A percentile compares a stretch with the other conserved stretches of the same genome.
phyloP scores from a whole-genome alignment of 2,888 invertebrate species.

The Drosophila yooni region DNA sequence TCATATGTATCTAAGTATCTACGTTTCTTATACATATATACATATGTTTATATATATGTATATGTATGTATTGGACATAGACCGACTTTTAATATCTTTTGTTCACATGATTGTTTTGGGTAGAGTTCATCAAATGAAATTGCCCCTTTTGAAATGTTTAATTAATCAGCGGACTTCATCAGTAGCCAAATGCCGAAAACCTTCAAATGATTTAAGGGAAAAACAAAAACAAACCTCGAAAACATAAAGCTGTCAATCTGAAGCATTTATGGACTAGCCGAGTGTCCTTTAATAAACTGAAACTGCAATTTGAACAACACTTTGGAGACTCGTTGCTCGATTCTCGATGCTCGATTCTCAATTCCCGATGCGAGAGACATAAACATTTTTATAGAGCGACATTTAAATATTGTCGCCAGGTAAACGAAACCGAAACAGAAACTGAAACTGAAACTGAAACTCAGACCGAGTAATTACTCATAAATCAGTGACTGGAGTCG shows the following conservation, averaged over 20 bases:
- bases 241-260: conserved; percentile 66
- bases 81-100: background rate
- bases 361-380: conserved; percentile 28
- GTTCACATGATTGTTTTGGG: conserved; percentile 7
- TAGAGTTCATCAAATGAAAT: conserved; percentile 18
- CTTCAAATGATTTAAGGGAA: conserved; percentile 18
- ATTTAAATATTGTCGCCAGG: conserved; percentile 66
- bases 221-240: background rate
- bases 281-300: conserved; percentile 72
- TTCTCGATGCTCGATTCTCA: background rate
- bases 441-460: conserved; percentile 1
- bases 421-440: conserved; percentile 17
- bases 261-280: conserved; percentile 57
- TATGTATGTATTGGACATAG: background rate
- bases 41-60: background rate
- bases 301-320: conserved; percentile 33
- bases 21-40: background rate
- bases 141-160: conserved; percentile 3
- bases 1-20: background rate
- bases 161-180: conserved; percentile 39
- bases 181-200: conserved; percentile 22
- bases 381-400: conserved; percentile 66
- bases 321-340: background rate
- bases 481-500: conserved; percentile 58
- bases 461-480: conserved; percentile 54